Conservation (phyloP, 2,888 invertebrate genomes). For the Hypolimnas misippus region DNA sequence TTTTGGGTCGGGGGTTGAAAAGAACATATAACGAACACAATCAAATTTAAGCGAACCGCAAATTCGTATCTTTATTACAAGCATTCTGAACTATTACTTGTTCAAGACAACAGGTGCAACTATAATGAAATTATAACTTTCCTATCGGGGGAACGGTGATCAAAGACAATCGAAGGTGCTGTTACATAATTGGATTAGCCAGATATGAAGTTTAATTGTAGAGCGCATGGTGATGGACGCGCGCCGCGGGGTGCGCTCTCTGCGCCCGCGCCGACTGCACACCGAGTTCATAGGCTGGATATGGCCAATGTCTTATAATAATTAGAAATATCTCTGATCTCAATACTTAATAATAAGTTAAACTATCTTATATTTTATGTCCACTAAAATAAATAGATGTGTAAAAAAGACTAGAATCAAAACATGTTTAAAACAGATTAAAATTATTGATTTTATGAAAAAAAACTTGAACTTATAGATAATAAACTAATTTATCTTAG, state of each 20-base stretch:
- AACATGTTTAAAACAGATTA: no score
- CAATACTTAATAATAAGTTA: no score
- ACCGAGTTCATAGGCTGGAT: conserved; percentile 50
- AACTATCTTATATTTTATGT: no score
- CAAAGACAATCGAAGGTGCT: conserved; percentile 67
- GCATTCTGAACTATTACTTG: conserved; percentile 2
- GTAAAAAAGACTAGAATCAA: no score
- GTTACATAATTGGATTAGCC: conserved; percentile 80
- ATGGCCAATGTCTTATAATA: conserved; percentile 37
- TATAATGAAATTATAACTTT: conserved; percentile 46
- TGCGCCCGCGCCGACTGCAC: conserved; percentile 68
- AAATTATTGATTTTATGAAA: no score
- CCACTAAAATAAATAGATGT: no score
- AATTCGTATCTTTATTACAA: background rate
- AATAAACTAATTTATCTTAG: background rate
- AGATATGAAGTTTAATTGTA: conserved; percentile 74
- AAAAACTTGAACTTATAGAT: no score
- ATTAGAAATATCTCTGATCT: background rate
- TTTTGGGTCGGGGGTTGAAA: no score
- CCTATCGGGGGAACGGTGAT: conserved; percentile 62
- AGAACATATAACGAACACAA: no score
- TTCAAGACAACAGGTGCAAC: conserved; percentile 22
- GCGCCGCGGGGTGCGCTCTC: conserved; percentile 73
- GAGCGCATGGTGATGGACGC: conserved; percentile 71
- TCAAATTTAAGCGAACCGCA: no score